Base-by-base conservation (phyloP, 1,140 invertebrate species). In the Eciton burchellii region DNA sequence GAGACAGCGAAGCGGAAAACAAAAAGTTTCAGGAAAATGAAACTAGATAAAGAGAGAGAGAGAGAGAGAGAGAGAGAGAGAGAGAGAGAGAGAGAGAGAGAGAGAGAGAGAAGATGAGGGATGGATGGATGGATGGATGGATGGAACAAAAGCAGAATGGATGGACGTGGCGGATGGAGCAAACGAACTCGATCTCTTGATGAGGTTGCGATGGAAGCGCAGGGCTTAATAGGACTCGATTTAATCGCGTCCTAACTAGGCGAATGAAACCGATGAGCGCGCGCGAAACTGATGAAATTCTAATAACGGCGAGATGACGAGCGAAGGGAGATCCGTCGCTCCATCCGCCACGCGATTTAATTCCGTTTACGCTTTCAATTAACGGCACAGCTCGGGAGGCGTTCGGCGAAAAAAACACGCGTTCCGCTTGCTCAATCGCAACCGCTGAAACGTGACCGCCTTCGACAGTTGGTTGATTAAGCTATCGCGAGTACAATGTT, bases 381-480 rank as follows among this genome's bases (percentile, higher is more conserved):
- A 56, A 0, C 24, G 35, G 6, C 43, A 52, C 21, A 21, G 16
- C 24, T 26, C 63, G 19, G 43, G 56, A 45, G 54, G 26, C 62
- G 3, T 66, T 56, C 14, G 2, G 62, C 56, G 63, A 70, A 56
- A 35, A 70, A 35, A 70, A 68, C 43, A n/a, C 19, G 26, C 26
- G 59, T 65, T 76, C 59, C 35, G 72, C 24, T 79, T 71, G 12
- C 26, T 16, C 49, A 19, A 66, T 6, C 16, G 43, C 45, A 81
- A 74, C 52, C 63, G 49, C 21, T 56, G 35, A 70, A 79, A 70
- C 41, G n/a, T 26, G 52, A 57, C 56, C 66, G 56, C 21, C 19
- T 73, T 81, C 24, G 68, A 81, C 79, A 81, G 54, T 72, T 73
- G 43, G 43, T 60, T 81, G 79, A 81, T 81, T 73, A 73, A 81